Conservation (phyloP, 2,113 vertebrate genomes). For the Ifrita kowaldi region DNA sequence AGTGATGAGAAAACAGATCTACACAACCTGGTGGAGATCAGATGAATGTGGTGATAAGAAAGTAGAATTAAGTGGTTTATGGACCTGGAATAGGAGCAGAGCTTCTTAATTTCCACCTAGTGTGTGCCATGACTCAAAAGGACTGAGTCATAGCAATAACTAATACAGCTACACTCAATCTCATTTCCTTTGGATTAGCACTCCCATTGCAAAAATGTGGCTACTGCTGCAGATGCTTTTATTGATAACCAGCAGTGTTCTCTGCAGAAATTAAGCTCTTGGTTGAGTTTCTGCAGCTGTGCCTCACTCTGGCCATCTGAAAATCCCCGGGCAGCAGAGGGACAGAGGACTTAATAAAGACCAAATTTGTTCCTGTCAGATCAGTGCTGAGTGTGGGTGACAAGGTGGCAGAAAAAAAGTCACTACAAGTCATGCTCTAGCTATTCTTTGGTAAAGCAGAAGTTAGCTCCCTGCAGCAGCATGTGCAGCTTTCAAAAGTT, state of each 20-base stretch:
- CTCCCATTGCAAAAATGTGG: not conserved
- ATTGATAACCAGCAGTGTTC: not conserved
- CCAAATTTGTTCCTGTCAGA: not conserved
- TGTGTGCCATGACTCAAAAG: not conserved
- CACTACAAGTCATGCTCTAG: not conserved
- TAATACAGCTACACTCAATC: not conserved
- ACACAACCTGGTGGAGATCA: not conserved
- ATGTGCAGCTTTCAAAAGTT: not conserved
- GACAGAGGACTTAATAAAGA: not conserved
- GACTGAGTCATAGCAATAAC: slow-evolving; percentile 16
- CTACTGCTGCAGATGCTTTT: not conserved
- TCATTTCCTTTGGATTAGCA: slow-evolving; percentile 16
- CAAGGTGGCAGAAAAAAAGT: not conserved
- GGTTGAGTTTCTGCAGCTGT: not conserved
- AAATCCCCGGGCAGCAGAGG: not conserved
- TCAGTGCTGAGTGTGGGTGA: not conserved
- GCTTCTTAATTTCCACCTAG: not conserved
- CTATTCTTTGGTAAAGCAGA: not conserved
- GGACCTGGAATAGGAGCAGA: not conserved
- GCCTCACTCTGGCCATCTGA: not conserved
- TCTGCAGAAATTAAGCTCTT: not conserved
- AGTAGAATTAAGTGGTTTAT: not conserved
- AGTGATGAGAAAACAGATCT: not conserved
- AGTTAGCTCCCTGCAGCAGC: not conserved
- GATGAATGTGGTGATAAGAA: not conserved